A percentile compares a stretch with the other conserved stretches of the same genome.
These are phyloP conservation scores for Dendrocincla tyrannina DNA, from an alignment of 2,797 vertebrate species.

Conservation along the genomic window DNA sequence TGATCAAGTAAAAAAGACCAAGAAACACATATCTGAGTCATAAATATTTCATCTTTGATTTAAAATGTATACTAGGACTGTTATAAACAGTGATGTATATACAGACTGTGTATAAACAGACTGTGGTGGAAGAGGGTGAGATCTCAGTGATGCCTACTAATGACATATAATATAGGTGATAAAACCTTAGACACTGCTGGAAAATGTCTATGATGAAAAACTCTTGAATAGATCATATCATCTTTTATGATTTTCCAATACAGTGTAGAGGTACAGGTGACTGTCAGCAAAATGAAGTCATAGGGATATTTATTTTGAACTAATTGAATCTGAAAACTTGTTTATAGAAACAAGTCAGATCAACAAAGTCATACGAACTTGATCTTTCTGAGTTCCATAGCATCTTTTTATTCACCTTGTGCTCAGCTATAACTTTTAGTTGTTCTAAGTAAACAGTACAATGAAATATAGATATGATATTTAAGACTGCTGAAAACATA, in stretches of 20 bases:
- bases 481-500: neutral
- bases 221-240: neutral
- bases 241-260: neutral
- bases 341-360: neutral
- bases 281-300: neutral
- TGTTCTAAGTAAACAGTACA: neutral
- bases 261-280: neutral
- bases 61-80: neutral
- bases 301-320: neutral
- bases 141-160: neutral
- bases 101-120: too few species aligned
- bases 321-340: neutral
- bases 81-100: neutral
- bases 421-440: neutral
- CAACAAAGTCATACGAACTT: neutral
- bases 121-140: neutral
- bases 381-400: neutral
- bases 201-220: neutral
- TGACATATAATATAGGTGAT: neutral
- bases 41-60: neutral
- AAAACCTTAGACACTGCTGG: neutral
- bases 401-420: neutral
- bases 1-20: neutral
- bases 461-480: neutral
- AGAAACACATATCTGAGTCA: neutral